Base-by-base conservation (phyloP, 2,888 invertebrate species). In the Rotaria magnacalcarata region DNA sequence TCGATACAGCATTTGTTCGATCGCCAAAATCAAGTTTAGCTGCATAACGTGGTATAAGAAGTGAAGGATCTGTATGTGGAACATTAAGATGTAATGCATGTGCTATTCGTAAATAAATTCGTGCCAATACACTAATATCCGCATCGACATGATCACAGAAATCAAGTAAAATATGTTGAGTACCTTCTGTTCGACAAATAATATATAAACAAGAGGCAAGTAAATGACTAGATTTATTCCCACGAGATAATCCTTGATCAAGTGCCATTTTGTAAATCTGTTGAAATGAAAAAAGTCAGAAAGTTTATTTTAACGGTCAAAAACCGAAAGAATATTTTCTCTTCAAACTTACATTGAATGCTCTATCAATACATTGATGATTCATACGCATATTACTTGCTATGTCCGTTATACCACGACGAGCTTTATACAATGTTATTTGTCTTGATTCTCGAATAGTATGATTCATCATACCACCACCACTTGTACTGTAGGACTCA, bases 131-230 rank as follows among this genome's bases (percentile, higher is more conserved):
- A 87, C 87, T 85, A 56, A 87, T 84, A 67, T 87, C 75, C 41
- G 84, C 90, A 88, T 90, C 89, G 54, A 96, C 93, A n/a, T 96
- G 94, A 92, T 98, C 98, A 92, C 97, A 97, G 88, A 98, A 96
- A 91, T 99, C 98, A 89, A 99, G 95, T 85, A 98, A 92, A 91
- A 98, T 93, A 93, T 97, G 86, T 47, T 85, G 86, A 4, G 86
- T 86, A 16, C 85, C 95, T 91, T 97, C 96, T 2, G 95, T 95
- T 88, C 98, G 93, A 89, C 98, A 98, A 0, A 97, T 97, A 90
- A 99, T 95, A 90, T 99, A 99, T 5, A 99, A 94, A 91, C 98
- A 99, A 50, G 98, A 97, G 56, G 97, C 97, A 90, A 96, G 94
- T 85, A 98, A 96, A 89, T 96, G 95, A 24, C 94, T 93, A 88